phyloP scores from a whole-genome alignment of 2,113 vertebrate genomes.

The Macroglossus sobrinus region DNA sequence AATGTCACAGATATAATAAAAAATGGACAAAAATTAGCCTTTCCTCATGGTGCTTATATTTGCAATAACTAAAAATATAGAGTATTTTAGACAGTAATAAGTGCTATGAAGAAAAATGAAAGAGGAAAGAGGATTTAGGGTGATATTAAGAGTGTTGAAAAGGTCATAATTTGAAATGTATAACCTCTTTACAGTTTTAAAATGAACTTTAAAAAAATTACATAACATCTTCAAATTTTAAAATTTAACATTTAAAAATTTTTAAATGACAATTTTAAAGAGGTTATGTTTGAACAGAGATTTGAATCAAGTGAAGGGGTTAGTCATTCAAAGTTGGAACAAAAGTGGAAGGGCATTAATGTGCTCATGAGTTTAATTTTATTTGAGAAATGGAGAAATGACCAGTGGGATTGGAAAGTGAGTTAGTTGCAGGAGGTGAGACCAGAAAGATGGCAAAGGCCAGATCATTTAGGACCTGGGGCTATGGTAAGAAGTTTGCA shows the following conservation, averaged over 20 bases:
- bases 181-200: neutral
- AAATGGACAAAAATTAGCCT: neutral
- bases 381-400: conserved; percentile 7
- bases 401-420: neutral
- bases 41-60: neutral
- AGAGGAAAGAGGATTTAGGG: neutral
- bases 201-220: neutral
- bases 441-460: neutral
- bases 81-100: neutral
- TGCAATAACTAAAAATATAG: conserved; percentile 22
- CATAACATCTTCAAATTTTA: neutral
- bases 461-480: neutral
- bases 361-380: neutral
- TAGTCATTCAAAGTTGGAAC: neutral
- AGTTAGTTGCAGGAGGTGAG: neutral
- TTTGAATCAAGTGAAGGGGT: neutral
- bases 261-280: neutral
- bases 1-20: neutral
- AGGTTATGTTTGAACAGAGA: neutral
- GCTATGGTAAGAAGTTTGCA: neutral
- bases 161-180: neutral
- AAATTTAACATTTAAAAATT: neutral
- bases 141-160: neutral
- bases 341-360: neutral
- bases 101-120: neutral